Evolutionary conservation across 2,888 invertebrate genomes (phyloP).

Genomic region (Oscheius onirici): DNA sequence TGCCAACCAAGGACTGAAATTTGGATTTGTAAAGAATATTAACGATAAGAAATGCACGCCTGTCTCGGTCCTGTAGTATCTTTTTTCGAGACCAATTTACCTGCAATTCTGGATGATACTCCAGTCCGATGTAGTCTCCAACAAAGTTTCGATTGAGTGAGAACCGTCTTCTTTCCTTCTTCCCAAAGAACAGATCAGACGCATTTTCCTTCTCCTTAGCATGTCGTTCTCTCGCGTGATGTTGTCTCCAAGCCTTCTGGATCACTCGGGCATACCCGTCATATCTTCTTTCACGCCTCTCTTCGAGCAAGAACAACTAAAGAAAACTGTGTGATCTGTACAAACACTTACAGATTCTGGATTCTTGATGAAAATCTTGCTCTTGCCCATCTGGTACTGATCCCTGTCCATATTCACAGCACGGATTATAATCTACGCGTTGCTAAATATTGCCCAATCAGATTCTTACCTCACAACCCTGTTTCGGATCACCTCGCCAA

Average conservation of each 20-base stretch:
- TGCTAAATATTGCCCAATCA: no score
- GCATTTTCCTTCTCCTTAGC: constrained; percentile 76
- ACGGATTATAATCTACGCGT: constrained; percentile 77
- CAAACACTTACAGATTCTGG: constrained; percentile 76
- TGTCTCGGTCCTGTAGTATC: no score
- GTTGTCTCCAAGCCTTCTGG: constrained; percentile 79
- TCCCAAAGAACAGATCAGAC: constrained; percentile 74
- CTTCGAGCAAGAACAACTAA: constrained; percentile 80
- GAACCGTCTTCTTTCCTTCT: constrained; percentile 78
- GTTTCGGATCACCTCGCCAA: constrained; percentile 74
- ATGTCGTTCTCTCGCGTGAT: constrained; percentile 77
- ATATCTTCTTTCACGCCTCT: constrained; percentile 79
- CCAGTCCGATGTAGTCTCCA: constrained; percentile 80
- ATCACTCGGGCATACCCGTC: constrained; percentile 79
- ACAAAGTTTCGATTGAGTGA: constrained; percentile 80
- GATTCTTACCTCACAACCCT: constrained; percentile 73
- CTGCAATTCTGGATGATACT: constrained; percentile 76
- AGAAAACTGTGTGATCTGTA: constrained; percentile 27
- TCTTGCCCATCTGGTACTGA: constrained; percentile 79
- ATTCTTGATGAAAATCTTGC: constrained; percentile 80
- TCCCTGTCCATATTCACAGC: constrained; percentile 77
- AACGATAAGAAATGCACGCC: no score
- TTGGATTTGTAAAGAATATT: no score
- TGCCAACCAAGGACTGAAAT: constrained; percentile 75
- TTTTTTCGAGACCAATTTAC: no score